phyloP scores from a whole-genome alignment of 2,113 vertebrate species.

The Toxostoma redivivum region DNA sequence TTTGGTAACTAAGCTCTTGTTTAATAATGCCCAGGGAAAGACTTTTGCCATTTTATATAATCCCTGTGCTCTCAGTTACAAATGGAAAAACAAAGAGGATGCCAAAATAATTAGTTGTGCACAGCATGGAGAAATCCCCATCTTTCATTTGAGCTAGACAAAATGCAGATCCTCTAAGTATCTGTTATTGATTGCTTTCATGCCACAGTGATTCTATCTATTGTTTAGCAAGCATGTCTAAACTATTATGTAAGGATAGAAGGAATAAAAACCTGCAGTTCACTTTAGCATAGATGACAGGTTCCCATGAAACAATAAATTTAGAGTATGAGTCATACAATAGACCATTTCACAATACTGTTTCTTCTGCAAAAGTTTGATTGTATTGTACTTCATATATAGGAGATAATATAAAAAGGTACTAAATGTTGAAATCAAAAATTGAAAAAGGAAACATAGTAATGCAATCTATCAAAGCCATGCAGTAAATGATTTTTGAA shows the following conservation, averaged over 20 bases:
- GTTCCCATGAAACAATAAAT: neutral
- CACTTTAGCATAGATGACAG: neutral
- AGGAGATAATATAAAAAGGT: neutral
- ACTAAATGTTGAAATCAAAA: neutral
- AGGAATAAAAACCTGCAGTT: neutral
- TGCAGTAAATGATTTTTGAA: neutral
- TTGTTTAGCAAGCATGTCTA: neutral
- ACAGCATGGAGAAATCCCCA: neutral
- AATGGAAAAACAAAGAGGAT: neutral
- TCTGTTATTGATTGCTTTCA: neutral
- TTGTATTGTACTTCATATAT: neutral
- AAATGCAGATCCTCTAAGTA: neutral
- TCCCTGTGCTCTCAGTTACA: neutral
- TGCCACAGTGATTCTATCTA: neutral
- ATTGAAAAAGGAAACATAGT: neutral
- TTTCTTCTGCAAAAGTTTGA: neutral
- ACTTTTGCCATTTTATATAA: neutral
- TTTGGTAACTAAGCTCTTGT: neutral
- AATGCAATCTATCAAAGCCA: neutral
- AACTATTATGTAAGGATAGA: neutral
- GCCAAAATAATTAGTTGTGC: neutral
- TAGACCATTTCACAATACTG: neutral
- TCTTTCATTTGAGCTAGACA: neutral
- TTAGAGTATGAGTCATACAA: neutral
- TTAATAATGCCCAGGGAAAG: neutral